phyloP scores from a whole-genome alignment of 2,797 vertebrate genomes.

The Glossophaga mutica region DNA sequence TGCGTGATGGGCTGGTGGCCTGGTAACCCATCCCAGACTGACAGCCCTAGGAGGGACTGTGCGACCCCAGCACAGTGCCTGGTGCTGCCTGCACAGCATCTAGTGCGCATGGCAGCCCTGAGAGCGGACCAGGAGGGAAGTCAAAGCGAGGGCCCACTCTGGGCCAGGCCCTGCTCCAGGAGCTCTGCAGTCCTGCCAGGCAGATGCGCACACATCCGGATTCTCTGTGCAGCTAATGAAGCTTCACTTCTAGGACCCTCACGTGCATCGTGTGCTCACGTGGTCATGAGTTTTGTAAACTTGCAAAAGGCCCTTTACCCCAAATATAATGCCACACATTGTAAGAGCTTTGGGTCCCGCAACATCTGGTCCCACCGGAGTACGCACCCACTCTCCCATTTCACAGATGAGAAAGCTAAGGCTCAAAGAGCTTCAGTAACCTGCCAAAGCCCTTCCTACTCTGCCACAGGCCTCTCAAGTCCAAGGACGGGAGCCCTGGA shows the following conservation, averaged over 20 bases:
- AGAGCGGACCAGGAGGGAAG: background rate
- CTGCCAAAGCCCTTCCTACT: background rate
- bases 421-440: background rate
- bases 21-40: background rate
- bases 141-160: accelerated
- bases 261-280: background rate
- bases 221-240: background rate
- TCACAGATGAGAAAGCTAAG: background rate
- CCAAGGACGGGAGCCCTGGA: background rate
- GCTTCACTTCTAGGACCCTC: background rate
- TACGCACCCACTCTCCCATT: background rate
- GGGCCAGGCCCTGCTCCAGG: background rate
- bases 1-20: background rate
- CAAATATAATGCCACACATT: background rate
- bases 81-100: accelerated
- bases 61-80: background rate
- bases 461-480: background rate
- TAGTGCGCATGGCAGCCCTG: background rate
- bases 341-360: background rate
- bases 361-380: background rate
- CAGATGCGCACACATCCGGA: background rate
- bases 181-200: background rate
- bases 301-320: background rate
- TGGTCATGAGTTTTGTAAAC: background rate
- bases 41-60: background rate